phyloP scores from a whole-genome alignment of 2,888 invertebrate genomes.

The Apotomis capreana region DNA sequence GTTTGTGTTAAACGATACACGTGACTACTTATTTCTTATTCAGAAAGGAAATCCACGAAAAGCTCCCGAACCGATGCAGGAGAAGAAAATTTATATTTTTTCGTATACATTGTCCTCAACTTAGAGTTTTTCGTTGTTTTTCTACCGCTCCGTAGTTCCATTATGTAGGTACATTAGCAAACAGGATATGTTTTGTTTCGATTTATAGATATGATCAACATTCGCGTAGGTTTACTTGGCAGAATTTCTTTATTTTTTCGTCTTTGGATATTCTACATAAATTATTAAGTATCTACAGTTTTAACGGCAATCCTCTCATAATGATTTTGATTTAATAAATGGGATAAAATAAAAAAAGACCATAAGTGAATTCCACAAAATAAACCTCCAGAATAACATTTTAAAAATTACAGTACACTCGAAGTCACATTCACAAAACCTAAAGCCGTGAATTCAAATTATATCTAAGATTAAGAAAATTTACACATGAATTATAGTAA shows the following conservation, averaged over 20 bases:
- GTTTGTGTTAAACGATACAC: slow-evolving; percentile 71
- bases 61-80: slow-evolving; percentile 63
- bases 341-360: too few species aligned
- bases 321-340: too few species aligned
- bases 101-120: slow-evolving; percentile 76
- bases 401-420: slow-evolving; percentile 38
- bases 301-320: too few species aligned
- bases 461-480: slow-evolving; percentile 58
- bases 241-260: slow-evolving; percentile 13
- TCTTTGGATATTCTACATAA: neutral
- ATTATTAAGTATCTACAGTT: too few species aligned
- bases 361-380: slow-evolving; percentile 8
- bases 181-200: slow-evolving; percentile 77
- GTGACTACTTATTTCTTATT: slow-evolving; percentile 68
- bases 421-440: slow-evolving; percentile 42
- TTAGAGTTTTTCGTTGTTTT: slow-evolving; percentile 64
- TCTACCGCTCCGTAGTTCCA: slow-evolving; percentile 58
- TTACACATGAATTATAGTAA: slow-evolving; percentile 63
- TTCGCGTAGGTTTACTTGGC: slow-evolving; percentile 54
- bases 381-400: slow-evolving; percentile 29
- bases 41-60: slow-evolving; percentile 65
- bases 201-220: slow-evolving; percentile 68
- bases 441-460: slow-evolving; percentile 44
- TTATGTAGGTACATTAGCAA: slow-evolving; percentile 53
- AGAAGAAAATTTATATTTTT: slow-evolving; percentile 57